Percentiles rank a stretch among this genome's conserved stretches.
These are phyloP conservation scores for Tetragnatha montana DNA, from an alignment of 2,888 invertebrate species.

Conservation along the genomic window DNA sequence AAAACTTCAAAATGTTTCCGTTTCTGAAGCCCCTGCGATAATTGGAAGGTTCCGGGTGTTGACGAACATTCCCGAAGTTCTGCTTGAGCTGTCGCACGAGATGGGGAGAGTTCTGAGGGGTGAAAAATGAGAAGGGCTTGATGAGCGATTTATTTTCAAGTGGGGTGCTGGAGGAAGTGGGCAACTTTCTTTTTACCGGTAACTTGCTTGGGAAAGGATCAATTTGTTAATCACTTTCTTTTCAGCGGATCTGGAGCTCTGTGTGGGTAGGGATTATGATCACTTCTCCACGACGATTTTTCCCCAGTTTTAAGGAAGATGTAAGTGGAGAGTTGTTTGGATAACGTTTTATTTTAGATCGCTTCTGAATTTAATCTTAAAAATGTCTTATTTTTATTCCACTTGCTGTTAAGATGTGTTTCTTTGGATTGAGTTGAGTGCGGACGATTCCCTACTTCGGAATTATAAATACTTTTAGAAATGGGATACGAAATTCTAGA, in stretches of 20 bases:
- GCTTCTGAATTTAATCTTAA: too few relatives aligned
- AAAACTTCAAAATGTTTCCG: conserved; percentile 7
- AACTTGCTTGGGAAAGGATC: neutral
- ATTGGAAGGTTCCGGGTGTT: conserved; percentile 10
- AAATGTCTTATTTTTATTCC: too few relatives aligned
- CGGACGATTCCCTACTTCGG: too few relatives aligned
- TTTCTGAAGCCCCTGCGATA: conserved; percentile 2
- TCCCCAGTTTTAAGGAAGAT: neutral
- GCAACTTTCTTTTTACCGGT: neutral
- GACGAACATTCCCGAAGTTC: neutral
- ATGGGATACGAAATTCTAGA: too few relatives aligned
- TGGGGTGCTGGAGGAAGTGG: neutral
- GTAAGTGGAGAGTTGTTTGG: neutral
- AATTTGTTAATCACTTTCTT: neutral
- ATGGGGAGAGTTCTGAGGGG: neutral
- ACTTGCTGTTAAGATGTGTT: too few relatives aligned
- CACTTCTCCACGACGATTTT: neutral
- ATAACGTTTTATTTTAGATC: neutral
- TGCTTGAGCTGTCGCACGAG: neutral
- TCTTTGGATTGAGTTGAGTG: too few relatives aligned
- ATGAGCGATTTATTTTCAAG: conserved; percentile 1
- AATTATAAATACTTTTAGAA: too few relatives aligned
- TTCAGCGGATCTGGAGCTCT: neutral
- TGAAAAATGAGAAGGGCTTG: neutral
- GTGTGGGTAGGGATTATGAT: neutral